Percentiles rank a stretch among this genome's conserved stretches.
Conservation (phyloP, 1,140 invertebrate species). For the Drosophila lacteicornis region DNA sequence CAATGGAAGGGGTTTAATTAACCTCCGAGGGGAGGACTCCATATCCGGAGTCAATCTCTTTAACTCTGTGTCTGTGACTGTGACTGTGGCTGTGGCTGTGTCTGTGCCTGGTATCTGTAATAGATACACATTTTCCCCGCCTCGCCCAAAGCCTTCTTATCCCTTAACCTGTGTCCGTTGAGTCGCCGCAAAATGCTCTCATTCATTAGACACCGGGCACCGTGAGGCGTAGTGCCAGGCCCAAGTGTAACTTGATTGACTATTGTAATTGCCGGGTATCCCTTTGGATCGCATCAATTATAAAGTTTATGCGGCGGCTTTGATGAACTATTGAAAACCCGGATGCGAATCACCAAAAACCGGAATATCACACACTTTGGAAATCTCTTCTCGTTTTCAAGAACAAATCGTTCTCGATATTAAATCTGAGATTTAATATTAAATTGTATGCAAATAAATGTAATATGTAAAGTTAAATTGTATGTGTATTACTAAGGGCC, state of each 20-base stretch:
- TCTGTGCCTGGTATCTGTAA: conserved; percentile 3
- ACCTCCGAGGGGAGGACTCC: conserved; percentile 18
- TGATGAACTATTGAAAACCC: not conserved
- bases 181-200: conserved; percentile 56
- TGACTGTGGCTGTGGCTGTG: not conserved
- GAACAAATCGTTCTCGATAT: too few relatives aligned
- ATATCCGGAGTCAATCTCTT: conserved; percentile 40
- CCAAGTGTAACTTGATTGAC: conserved; percentile 67
- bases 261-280: conserved; percentile 51
- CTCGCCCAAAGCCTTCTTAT: not conserved
- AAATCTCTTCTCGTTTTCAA: too few relatives aligned
- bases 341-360: not conserved
- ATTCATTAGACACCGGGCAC: conserved; percentile 47
- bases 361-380: too few relatives aligned
- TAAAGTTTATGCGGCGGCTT: not conserved
- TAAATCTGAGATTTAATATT: too few relatives aligned
- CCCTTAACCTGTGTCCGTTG: conserved; percentile 18
- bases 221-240: not conserved
- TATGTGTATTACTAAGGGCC: too few relatives aligned
- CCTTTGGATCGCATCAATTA: not conserved
- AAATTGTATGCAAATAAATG: too few relatives aligned
- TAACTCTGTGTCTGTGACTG: not conserved
- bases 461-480: too few relatives aligned
- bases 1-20: conserved; percentile 31
- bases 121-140: conserved; percentile 9